A percentile compares a stretch with the other conserved stretches of the same genome.
These are phyloP conservation scores for Teleogryllus occipitalis DNA, from an alignment of 1,140 invertebrate species.

Conservation along the genomic window DNA sequence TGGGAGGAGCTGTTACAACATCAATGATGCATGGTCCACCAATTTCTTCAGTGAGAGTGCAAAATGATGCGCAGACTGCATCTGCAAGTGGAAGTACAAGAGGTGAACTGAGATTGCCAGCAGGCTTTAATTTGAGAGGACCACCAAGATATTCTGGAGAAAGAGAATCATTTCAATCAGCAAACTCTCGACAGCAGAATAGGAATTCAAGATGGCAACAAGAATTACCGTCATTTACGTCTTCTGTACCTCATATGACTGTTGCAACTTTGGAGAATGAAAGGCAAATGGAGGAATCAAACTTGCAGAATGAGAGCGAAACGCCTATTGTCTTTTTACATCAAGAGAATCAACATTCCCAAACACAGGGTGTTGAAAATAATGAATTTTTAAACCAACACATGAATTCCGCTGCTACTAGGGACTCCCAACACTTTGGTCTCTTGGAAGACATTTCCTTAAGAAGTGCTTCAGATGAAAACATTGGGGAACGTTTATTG, in stretches of 20 bases:
- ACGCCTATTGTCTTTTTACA: too few relatives aligned
- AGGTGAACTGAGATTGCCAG: not conserved
- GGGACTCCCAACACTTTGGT: too few relatives aligned
- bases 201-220: not conserved
- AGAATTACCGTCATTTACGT: not conserved
- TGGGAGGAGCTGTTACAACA: not conserved
- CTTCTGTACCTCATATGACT: not conserved
- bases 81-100: not conserved
- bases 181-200: not conserved
- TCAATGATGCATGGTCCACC: not conserved
- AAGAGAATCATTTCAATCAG: not conserved
- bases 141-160: not conserved
- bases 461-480: too few relatives aligned
- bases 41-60: not conserved
- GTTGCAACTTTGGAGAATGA: not conserved
- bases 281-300: too few relatives aligned
- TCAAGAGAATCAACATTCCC: too few relatives aligned
- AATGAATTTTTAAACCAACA: too few relatives aligned
- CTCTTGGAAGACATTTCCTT: too few relatives aligned
- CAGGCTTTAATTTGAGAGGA: not conserved
- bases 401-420: too few relatives aligned
- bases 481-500: too few relatives aligned
- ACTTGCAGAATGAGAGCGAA: too few relatives aligned
- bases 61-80: not conserved
- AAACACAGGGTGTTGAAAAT: too few relatives aligned